A percentile compares a stretch with the other conserved stretches of the same genome.
Conservation (phyloP, 1,140 invertebrate species). For the Penaeus chinensis region DNA sequence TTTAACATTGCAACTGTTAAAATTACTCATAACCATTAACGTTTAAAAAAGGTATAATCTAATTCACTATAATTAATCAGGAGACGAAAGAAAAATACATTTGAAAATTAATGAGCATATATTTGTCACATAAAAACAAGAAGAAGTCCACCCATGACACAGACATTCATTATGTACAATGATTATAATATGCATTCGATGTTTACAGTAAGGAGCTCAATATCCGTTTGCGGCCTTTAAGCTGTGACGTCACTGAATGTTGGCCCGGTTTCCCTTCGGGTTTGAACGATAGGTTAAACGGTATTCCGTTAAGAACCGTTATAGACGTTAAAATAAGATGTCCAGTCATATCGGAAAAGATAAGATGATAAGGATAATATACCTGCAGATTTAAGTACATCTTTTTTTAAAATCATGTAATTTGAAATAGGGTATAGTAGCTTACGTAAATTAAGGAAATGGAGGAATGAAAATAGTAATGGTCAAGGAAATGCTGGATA, state of each 20-base stretch:
- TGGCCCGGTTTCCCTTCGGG: too few species aligned
- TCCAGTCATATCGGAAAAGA: too few species aligned
- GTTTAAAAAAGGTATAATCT: too few species aligned
- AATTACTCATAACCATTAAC: too few species aligned
- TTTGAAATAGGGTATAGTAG: background rate
- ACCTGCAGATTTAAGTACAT: too few species aligned
- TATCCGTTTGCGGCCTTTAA: background rate
- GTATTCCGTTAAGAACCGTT: too few species aligned
- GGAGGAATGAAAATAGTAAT: background rate
- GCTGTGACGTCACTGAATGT: too few species aligned
- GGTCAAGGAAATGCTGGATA: background rate
- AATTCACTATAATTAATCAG: too few species aligned
- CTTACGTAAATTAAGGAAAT: background rate
- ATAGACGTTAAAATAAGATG: too few species aligned
- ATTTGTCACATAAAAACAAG: slow-evolving; percentile 52
- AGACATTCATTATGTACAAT: slow-evolving; percentile 41
- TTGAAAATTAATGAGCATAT: slow-evolving; percentile 53
- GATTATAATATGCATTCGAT: slow-evolving; percentile 19
- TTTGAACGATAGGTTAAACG: too few species aligned
- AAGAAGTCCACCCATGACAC: slow-evolving; percentile 39
- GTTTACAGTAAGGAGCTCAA: slow-evolving; percentile 5
- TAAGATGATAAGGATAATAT: too few species aligned
- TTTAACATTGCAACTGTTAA: too few species aligned
- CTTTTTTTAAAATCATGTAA: background rate
- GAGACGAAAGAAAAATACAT: background rate